Percentiles rank a stretch among this genome's conserved stretches.
Evolutionary conservation across 2,113 vertebrate species (phyloP).

Genomic region (Nestor notabilis): DNA sequence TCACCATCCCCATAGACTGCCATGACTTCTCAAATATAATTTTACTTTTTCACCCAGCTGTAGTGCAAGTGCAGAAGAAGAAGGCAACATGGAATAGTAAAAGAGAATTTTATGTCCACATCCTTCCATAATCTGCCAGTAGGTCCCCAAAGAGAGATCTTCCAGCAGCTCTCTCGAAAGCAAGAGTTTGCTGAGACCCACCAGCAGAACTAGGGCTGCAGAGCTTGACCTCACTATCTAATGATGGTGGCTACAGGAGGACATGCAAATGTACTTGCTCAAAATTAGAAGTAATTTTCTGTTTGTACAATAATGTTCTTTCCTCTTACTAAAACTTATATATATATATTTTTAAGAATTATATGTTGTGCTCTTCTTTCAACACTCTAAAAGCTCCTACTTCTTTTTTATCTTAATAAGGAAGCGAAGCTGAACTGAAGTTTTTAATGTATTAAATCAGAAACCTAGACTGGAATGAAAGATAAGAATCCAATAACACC

Average conservation of each 20-base stretch:
- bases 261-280: not conserved
- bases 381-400: not conserved
- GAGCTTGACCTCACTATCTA: not conserved
- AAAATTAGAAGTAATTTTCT: not conserved
- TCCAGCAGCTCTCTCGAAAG: not conserved
- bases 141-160: not conserved
- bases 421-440: constrained; percentile 6
- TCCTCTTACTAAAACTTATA: not conserved
- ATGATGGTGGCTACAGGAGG: not conserved
- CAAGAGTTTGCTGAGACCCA: not conserved
- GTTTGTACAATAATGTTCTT: not conserved
- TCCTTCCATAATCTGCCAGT: not conserved
- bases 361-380: not conserved
- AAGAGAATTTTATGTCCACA: not conserved
- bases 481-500: constrained; percentile 69
- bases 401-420: constrained; percentile 30
- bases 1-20: not conserved
- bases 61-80: not conserved
- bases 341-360: not conserved
- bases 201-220: not conserved
- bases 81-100: not conserved
- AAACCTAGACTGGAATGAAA: constrained; percentile 65
- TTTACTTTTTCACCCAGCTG: not conserved
- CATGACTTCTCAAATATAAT: not conserved
- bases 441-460: constrained; percentile 56